Evolutionary conservation across 2,888 invertebrate genomes (phyloP).

Genomic region (Lysandra bellargus): DNA sequence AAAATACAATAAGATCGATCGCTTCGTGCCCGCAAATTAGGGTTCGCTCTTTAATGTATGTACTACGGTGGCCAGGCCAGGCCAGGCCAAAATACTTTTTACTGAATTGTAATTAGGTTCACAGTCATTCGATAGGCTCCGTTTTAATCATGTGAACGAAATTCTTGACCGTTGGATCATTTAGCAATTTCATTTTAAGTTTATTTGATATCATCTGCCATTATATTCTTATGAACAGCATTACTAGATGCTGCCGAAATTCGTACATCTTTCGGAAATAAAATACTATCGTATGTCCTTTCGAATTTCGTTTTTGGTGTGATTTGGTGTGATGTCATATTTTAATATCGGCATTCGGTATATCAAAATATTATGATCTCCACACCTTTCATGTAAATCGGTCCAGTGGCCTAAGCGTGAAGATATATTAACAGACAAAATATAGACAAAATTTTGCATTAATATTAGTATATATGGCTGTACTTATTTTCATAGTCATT

Average conservation of each 20-base stretch:
- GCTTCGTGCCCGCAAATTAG: slow-evolving; percentile 79
- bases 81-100: slow-evolving; percentile 44
- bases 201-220: not conserved
- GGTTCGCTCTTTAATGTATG: slow-evolving; percentile 67
- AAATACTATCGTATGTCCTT: not conserved
- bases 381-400: too few species aligned
- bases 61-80: slow-evolving; percentile 44
- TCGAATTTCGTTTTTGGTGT: not conserved
- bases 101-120: slow-evolving; percentile 32
- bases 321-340: too few species aligned
- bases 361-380: not conserved
- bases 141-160: slow-evolving; percentile 12
- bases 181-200: not conserved
- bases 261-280: not conserved
- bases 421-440: not conserved
- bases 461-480: too few species aligned
- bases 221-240: not conserved
- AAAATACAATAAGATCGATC: slow-evolving; percentile 79
- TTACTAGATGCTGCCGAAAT: not conserved
- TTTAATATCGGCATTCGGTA: too few species aligned
- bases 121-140: not conserved
- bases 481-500: too few species aligned
- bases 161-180: not conserved
- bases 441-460: not conserved
- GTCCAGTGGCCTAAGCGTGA: too few species aligned